Base-by-base conservation (phyloP, 2,888 invertebrate genomes). In the Agrotis puta region DNA sequence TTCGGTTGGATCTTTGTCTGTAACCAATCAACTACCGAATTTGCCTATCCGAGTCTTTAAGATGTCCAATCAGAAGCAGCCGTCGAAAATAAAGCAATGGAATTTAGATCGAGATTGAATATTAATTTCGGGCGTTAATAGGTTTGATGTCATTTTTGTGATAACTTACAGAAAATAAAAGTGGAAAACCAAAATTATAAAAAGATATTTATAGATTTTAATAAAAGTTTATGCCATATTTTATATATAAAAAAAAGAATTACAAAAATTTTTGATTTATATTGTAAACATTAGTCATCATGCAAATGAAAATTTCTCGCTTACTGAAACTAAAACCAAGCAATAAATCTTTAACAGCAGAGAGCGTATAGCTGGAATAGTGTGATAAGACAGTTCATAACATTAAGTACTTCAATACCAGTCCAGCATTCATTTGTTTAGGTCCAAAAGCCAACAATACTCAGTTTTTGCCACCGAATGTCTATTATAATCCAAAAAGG, bases 331-430 rank as follows among this genome's bases (percentile, higher is more conserved):
- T 50, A 20, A 27, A 27, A 57, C 6, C 6, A 63, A 50, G 50
- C 39, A 53, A 39, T 56, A 66, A 57, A 78, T 77, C 48, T 51
- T 59, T 66, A 11, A 53, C 43, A 58, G 50, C 56, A 64, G 24
- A 67, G 27, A 11, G 47, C 51, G 24, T 11, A 65, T 56, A 56
- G 48, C 79, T 84, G 86, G 71, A 84, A 72, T 71, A 79, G 70
- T 68, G 56, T n/a, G 86, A 84, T 84, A 84, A 84, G 82, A 64
- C 24, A 11, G 62, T 63, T 54, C 79, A 64, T 79, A 84, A 84
- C 76, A 71, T 79, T 58, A 82, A 63, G 63, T 45, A 50, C 24
- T 65, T 48, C 59, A 70, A 57, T 80, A 57, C 43, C 77, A 65
- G 56, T 63, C 43, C 62, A 78, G 59, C 33, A 33, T 66, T 64